Conservation (phyloP, 2,797 vertebrate genomes). For the Botia almorhae region DNA sequence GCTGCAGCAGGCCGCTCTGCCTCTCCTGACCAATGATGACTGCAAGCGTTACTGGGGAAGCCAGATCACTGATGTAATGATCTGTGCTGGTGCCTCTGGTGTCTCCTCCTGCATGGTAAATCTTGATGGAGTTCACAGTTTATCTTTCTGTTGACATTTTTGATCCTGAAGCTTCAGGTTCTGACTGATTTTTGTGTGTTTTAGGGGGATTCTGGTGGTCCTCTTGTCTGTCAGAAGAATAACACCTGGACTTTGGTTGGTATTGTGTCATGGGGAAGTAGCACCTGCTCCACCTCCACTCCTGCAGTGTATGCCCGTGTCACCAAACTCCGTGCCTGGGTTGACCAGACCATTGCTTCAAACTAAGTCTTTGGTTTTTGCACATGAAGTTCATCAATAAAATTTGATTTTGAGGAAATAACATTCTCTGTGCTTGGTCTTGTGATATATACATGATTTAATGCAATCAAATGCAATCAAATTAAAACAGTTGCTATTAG, state of each 20-base stretch:
- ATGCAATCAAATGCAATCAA: neutral
- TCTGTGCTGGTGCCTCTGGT: slow-evolving; percentile 83
- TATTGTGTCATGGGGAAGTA: slow-evolving; percentile 86
- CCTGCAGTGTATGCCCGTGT: slow-evolving; percentile 80
- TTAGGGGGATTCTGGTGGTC: slow-evolving; percentile 86
- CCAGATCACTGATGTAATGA: slow-evolving; percentile 74
- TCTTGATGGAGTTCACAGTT: neutral
- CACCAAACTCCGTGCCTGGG: slow-evolving; percentile 75
- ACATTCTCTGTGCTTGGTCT: neutral
- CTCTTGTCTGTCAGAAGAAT: slow-evolving; percentile 81
- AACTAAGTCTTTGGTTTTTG: slow-evolving; percentile 64
- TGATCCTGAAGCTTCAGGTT: neutral
- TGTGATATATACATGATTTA: neutral
- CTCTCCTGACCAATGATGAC: slow-evolving; percentile 78
- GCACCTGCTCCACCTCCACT: slow-evolving; percentile 65
- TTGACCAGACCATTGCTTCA: slow-evolving; percentile 73
- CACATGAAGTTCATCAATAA: neutral
- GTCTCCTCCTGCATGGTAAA: slow-evolving; percentile 85
- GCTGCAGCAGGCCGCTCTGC: slow-evolving; percentile 84
- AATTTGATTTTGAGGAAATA: neutral
- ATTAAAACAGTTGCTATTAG: no score
- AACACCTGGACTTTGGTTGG: slow-evolving; percentile 83
- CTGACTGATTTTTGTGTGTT: slow-evolving; percentile 37
- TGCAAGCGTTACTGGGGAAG: slow-evolving; percentile 81
- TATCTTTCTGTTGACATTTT: neutral